Conservation (phyloP, 1,140 invertebrate species). For the Bombyx mori region ASM3026992v2 NC_085111.1:6610001-6610500, state of each 20-base stretch:
- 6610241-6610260: constrained; percentile 19
- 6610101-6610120: constrained; percentile 15
- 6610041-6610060: not conserved
- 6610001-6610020: too few species aligned
- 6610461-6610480: too few species aligned
- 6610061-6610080: constrained; percentile 8
- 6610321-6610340: not conserved
- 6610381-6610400: too few species aligned
- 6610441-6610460: too few species aligned
- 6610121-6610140: constrained; percentile 11
- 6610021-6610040: not conserved
- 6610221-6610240: constrained; percentile 37
- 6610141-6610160: constrained; percentile 14
- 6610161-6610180: constrained; percentile 31
- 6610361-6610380: not conserved
- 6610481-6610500: too few species aligned
- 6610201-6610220: constrained; percentile 25
- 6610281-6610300: not conserved
- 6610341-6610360: not conserved
- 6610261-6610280: constrained; percentile 14
- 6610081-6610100: constrained; percentile 4
- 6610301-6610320: not conserved
- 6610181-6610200: constrained; percentile 39
- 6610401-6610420: too few species aligned
- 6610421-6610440: too few species aligned